Evolutionary conservation across 2,888 invertebrate genomes (phyloP), one percentile per base, ranked within the genome.

Genomic region (Oasisia sp.): DNA sequence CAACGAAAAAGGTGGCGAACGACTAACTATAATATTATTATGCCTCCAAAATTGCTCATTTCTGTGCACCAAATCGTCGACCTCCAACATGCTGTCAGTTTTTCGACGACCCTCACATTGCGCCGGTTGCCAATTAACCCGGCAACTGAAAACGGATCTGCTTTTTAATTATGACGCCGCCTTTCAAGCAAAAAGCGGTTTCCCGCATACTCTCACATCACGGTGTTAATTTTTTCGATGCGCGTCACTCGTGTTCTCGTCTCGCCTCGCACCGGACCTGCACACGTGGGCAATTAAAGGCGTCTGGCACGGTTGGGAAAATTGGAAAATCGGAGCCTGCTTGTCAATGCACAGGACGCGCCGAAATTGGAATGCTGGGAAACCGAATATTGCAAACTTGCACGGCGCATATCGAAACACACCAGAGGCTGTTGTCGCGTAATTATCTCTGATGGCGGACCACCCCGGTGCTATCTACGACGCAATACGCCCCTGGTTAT

Each of bases 381-480:
- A 74, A 74, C 74, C 74, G 74, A 74, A 74, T 74, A 74, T 74
- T 74, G n/a, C 74, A 74, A 74, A 74, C 74, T 19, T 74, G 74
- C 74, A 19, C 3, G 19, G 74, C n/a, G 74, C n/a, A 27, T 19
- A n/a, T 74, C 7, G 27, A 7, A 19, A 27, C n/a, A 74, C 74
- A 74, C 74, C 27, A 27, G 3, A 27, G 74, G 74, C n/a, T n/a
- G 27, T 74, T 74, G 74, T 74, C 74, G 4, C n/a, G 74, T n/a
- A 74, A 74, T 27, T 27, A 74, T n/a, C 27, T 14, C 74, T 74
- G 74, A 74, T 74, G 74, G 14, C 19, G n/a, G 74, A 74, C 74
- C 74, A 74, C 74, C 74, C 74, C 74, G n/a, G 27, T 27, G 74
- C n/a, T 74, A 7, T 19, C 27, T 7, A n/a, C 14, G 74, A 74